Conservation (phyloP, 2,797 vertebrate species). For the Rhinatrema bivittatum region DNA sequence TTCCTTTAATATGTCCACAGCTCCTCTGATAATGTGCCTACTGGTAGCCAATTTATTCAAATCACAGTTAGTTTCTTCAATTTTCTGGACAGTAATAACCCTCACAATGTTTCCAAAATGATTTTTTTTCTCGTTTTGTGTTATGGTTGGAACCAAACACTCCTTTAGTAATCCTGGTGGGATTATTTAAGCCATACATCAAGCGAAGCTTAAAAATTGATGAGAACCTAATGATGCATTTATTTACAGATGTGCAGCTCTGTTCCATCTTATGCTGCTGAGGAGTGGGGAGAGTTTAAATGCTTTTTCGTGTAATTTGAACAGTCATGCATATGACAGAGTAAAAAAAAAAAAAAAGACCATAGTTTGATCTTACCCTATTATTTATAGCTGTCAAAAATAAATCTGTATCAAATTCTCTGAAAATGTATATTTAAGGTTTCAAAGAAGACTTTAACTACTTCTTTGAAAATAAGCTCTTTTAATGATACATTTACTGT, state of each 20-base stretch:
- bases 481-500: too few species aligned
- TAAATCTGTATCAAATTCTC: conserved; percentile 2
- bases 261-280: conserved; percentile 43
- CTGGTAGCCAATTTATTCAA: conserved; percentile 42
- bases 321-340: conserved; percentile 24
- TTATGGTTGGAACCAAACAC: conserved; percentile 31
- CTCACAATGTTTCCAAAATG: conserved; percentile 17
- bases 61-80: conserved; percentile 26
- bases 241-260: conserved; percentile 75
- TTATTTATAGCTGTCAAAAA: conserved; percentile 14
- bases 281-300: conserved; percentile 28
- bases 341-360: conserved; percentile 23
- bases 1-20: conserved; percentile 63
- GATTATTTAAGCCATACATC: conserved; percentile 62
- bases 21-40: conserved; percentile 51
- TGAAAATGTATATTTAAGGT: too few species aligned
- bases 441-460: too few species aligned
- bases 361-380: conserved; percentile 11
- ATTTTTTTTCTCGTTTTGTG: conserved; percentile 18
- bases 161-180: conserved; percentile 56
- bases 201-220: conserved; percentile 68
- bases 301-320: conserved; percentile 6
- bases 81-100: conserved; percentile 17
- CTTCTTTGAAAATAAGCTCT: too few species aligned
- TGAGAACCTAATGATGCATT: conserved; percentile 75